Evolutionary conservation across 2,888 invertebrate genomes (phyloP).

Genomic region (Mechanitis messenoides): DNA sequence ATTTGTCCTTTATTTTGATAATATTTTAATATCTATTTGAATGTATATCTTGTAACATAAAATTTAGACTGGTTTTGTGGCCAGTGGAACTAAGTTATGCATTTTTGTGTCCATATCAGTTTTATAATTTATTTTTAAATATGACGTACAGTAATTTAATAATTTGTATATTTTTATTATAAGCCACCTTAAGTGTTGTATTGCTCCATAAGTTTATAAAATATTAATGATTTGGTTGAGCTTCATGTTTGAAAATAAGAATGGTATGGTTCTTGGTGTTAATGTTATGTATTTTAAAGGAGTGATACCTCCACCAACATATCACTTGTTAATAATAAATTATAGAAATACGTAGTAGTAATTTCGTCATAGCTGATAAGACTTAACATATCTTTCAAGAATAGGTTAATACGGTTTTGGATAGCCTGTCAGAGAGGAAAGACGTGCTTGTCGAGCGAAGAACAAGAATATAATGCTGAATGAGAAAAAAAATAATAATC

Average conservation of each 20-base stretch:
- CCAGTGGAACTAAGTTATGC: constrained; percentile 24
- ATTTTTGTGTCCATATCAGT: constrained; percentile 51
- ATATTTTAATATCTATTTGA: too few species aligned
- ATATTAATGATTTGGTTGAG: constrained; percentile 43
- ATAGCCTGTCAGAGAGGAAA: neutral
- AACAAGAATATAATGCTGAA: constrained; percentile 3
- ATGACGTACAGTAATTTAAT: constrained; percentile 38
- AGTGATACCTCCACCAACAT: constrained; percentile 73
- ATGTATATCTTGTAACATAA: too few species aligned
- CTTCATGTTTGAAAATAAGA: constrained; percentile 47
- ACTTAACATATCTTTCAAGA: constrained; percentile 62
- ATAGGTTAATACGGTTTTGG: constrained; percentile 37
- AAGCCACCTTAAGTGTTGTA: constrained; percentile 69
- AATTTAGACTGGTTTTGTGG: neutral
- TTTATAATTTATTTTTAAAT: constrained; percentile 65
- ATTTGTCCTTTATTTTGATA: too few species aligned
- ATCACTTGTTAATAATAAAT: constrained; percentile 76
- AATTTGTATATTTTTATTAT: constrained; percentile 59
- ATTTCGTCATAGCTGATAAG: constrained; percentile 65
- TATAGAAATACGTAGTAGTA: constrained; percentile 66
- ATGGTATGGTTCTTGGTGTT: constrained; percentile 53
- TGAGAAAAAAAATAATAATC: neutral
- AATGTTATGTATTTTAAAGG: constrained; percentile 63
- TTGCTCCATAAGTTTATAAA: constrained; percentile 62
- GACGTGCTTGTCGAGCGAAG: too few species aligned